A percentile compares a stretch with the other conserved stretches of the same genome.
Conservation (phyloP, 2,797 vertebrate species). For the Pelodytes ibericus region DNA sequence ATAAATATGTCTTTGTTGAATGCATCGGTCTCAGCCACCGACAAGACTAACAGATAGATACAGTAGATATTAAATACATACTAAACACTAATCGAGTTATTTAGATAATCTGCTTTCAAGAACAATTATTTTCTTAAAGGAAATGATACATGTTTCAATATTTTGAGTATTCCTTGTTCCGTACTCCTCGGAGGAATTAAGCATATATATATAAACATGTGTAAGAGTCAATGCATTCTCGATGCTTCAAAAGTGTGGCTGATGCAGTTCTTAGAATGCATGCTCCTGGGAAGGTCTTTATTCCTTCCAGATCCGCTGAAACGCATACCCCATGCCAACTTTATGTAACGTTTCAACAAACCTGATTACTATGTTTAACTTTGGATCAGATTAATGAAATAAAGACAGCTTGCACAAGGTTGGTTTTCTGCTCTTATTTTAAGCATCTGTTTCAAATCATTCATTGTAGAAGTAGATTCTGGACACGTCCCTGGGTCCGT, state of each 20-base stretch:
- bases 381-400: slow-evolving; percentile 41
- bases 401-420: slow-evolving; percentile 23
- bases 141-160: slow-evolving; percentile 29
- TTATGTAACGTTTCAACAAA: slow-evolving; percentile 37
- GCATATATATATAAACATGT: slow-evolving; percentile 8
- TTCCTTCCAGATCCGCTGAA: slow-evolving; percentile 43
- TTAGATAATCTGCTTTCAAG: background rate
- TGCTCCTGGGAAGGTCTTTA: slow-evolving; percentile 17
- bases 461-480: no score
- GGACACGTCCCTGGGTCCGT: no score
- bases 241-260: background rate
- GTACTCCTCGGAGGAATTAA: background rate
- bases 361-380: slow-evolving; percentile 43
- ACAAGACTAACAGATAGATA: background rate
- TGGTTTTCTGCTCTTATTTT: slow-evolving; percentile 13
- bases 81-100: background rate
- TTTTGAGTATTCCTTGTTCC: slow-evolving; percentile 1
- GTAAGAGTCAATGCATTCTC: background rate
- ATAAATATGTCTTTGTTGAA: slow-evolving; percentile 38
- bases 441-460: slow-evolving; percentile 38
- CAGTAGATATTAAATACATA: slow-evolving; percentile 11
- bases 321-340: slow-evolving; percentile 23
- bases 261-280: slow-evolving; percentile 12
- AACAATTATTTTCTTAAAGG: slow-evolving; percentile 3
- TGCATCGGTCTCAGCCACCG: background rate